A percentile compares a stretch with the other conserved stretches of the same genome.
Conservation (phyloP, 1,140 invertebrate species). For the Sinonovacula constricta region DNA sequence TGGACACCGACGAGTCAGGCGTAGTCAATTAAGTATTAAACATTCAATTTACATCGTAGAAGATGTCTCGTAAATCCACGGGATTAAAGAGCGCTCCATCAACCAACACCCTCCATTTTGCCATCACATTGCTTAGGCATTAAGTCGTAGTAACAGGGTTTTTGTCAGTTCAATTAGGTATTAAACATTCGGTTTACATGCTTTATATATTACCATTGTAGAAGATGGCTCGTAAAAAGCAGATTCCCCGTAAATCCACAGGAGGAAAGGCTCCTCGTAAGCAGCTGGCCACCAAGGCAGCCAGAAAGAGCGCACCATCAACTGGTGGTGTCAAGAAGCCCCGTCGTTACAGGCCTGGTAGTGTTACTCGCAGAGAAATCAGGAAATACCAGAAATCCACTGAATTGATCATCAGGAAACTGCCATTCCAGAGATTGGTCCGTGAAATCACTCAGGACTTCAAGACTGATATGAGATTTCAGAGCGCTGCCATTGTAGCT, state of each 20-base stretch:
- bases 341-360: constrained; percentile 83
- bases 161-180: no score
- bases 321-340: constrained; percentile 82
- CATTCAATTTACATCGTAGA: no score
- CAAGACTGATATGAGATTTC: constrained; percentile 83
- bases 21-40: no score
- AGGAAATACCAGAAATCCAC: constrained; percentile 92
- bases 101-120: no score
- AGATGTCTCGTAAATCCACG: no score
- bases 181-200: no score
- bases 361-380: constrained; percentile 91
- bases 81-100: no score
- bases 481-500: constrained; percentile 79
- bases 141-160: no score
- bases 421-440: constrained; percentile 91
- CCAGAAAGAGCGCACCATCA: constrained; percentile 80
- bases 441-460: constrained; percentile 92
- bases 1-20: no score
- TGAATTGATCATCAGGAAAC: constrained; percentile 88
- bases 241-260: constrained; percentile 85
- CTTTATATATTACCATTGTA: no score
- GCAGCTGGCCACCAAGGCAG: constrained; percentile 83
- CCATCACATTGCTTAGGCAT: no score
- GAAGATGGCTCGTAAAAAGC: constrained; percentile 90
- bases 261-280: constrained; percentile 80